A percentile compares a stretch with the other conserved stretches of the same genome.
Conservation (phyloP, 2,888 invertebrate species). For the Pandemis corylana region DNA sequence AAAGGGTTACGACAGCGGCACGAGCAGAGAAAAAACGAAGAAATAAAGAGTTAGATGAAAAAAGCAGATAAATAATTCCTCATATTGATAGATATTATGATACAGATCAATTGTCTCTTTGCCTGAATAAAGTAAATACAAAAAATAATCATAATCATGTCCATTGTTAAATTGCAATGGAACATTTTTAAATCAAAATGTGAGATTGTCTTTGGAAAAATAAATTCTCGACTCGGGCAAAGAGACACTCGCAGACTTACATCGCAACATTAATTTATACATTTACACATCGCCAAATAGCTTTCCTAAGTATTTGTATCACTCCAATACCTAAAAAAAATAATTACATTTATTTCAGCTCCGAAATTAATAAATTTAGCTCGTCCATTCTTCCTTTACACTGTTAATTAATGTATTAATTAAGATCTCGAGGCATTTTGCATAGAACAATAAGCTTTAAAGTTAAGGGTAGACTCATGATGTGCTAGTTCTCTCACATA, state of each 20-base stretch:
- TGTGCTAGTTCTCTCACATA: slow-evolving; percentile 18
- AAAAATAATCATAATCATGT: slow-evolving; percentile 14
- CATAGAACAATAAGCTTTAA: slow-evolving; percentile 44
- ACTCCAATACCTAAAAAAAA: slow-evolving; percentile 70
- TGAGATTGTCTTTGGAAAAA: slow-evolving; percentile 26
- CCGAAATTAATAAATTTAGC: slow-evolving; percentile 58
- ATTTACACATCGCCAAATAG: slow-evolving; percentile 77
- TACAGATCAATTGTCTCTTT: slow-evolving; percentile 68
- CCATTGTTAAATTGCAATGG: slow-evolving; percentile 19
- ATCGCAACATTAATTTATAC: slow-evolving; percentile 77
- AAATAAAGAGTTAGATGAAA: slow-evolving; percentile 72
- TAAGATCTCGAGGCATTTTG: slow-evolving; percentile 59
- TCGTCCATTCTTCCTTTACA: slow-evolving; percentile 60
- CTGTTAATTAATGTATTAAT: slow-evolving; percentile 52
- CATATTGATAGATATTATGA: slow-evolving; percentile 71
- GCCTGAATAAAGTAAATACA: slow-evolving; percentile 52
- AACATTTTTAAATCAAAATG: slow-evolving; percentile 31
- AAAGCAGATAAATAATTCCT: slow-evolving; percentile 80
- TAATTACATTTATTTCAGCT: slow-evolving; percentile 67
- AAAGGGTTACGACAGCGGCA: slow-evolving; percentile 31
- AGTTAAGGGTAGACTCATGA: slow-evolving; percentile 17
- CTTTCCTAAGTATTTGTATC: slow-evolving; percentile 69
- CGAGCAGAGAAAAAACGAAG: slow-evolving; percentile 74
- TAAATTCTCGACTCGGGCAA: slow-evolving; percentile 53
- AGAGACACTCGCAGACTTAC: slow-evolving; percentile 65